A percentile compares a stretch with the other conserved stretches of the same genome.
phyloP scores from a whole-genome alignment of 2,113 vertebrate genomes.

The Mormoops blainvillei region DNA sequence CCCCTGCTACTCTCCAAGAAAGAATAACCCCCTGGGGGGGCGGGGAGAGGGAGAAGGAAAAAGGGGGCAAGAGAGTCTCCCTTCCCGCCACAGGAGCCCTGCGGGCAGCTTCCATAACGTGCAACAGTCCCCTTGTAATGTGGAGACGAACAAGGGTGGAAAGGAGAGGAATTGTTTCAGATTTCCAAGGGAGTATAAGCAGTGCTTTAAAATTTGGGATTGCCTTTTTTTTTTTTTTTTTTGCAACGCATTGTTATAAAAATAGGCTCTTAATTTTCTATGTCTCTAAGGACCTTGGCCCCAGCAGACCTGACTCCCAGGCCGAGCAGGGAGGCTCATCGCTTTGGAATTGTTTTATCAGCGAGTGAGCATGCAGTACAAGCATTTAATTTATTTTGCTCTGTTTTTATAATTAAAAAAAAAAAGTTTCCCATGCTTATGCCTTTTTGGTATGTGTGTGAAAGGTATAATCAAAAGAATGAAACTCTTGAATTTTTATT shows the following conservation, averaged over 20 bases:
- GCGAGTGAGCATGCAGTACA: background rate
- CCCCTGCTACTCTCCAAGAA: background rate
- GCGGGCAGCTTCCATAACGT: accelerated
- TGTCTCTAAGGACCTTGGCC: background rate
- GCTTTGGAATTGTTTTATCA: background rate
- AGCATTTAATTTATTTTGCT: background rate
- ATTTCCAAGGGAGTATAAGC: background rate
- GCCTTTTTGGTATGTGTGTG: background rate
- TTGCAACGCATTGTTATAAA: background rate
- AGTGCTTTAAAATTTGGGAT: background rate
- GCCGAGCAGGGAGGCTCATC: background rate
- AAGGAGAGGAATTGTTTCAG: background rate
- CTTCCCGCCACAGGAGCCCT: background rate
- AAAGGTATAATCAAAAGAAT: background rate
- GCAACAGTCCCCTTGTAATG: background rate
- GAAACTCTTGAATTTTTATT: background rate
- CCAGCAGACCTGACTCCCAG: background rate
- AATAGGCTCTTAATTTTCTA: background rate
- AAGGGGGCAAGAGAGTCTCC: too few species aligned
- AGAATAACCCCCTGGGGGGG: background rate
- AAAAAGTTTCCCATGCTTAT: background rate
- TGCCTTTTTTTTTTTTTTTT: background rate
- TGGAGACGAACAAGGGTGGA: background rate
- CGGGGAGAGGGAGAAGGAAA: background rate
- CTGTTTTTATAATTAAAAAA: background rate